Evolutionary conservation across 2,113 vertebrate species (phyloP).

Genomic region (Rousettus leschenaultii): DNA sequence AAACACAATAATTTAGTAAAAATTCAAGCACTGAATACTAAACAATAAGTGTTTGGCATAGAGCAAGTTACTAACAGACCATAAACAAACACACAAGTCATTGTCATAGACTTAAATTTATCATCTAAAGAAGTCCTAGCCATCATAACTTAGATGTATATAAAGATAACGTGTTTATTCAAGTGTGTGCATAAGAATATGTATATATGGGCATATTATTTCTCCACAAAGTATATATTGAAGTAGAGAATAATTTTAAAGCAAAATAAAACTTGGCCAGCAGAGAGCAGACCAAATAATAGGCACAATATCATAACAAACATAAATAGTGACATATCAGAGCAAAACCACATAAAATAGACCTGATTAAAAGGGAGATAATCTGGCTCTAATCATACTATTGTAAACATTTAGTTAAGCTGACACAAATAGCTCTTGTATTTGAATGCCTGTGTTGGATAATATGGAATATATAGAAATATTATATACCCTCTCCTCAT

Average conservation of each 20-base stretch:
- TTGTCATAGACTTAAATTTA: background rate
- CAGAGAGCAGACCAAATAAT: background rate
- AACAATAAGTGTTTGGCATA: background rate
- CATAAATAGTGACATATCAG: background rate
- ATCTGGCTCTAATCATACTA: background rate
- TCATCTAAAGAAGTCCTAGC: background rate
- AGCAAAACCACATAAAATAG: background rate
- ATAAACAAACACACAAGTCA: background rate
- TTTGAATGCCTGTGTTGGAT: background rate
- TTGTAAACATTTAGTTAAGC: background rate
- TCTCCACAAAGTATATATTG: background rate
- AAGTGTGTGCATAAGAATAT: background rate
- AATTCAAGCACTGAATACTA: background rate
- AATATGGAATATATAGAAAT: background rate
- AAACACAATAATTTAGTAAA: background rate
- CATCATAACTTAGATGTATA: background rate
- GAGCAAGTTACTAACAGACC: background rate
- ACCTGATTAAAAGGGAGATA: background rate
- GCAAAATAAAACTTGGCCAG: background rate
- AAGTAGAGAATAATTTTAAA: slow-evolving; percentile 3
- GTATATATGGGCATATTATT: background rate
- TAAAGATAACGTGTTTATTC: background rate
- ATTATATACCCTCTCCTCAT: background rate
- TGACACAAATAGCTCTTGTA: background rate
- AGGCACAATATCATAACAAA: background rate